phyloP scores from a whole-genome alignment of 2,888 invertebrate genomes.

The Coelopa pilipes region DNA sequence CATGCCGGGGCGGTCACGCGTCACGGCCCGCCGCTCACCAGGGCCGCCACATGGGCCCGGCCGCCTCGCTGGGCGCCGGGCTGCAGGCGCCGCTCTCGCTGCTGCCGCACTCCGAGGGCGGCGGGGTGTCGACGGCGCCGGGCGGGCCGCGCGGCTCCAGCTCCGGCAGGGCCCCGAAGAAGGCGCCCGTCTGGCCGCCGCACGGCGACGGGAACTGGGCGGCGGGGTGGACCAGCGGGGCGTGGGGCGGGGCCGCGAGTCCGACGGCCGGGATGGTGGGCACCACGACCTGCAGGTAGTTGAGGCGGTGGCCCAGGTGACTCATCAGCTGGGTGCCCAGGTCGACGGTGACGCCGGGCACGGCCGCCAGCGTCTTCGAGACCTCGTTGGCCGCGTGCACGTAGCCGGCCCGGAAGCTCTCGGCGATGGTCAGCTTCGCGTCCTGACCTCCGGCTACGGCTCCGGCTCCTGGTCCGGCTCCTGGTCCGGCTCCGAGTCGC shows the following conservation, averaged over 20 bases:
- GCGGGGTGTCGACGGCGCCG: conserved; percentile 60
- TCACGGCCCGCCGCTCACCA: conserved; percentile 55
- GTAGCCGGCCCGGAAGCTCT: conserved; percentile 89
- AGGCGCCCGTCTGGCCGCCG: conserved; percentile 38
- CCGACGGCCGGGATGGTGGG: conserved; percentile 50
- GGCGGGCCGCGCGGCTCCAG: conserved; percentile 45
- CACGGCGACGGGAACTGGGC: conserved; percentile 34
- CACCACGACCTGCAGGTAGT: conserved; percentile 68
- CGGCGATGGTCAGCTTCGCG: conserved; percentile 68
- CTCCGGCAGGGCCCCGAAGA: conserved; percentile 32
- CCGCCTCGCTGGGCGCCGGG: conserved; percentile 62
- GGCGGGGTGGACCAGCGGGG: conserved; percentile 38
- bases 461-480: conserved; percentile 39
- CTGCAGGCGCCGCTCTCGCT: conserved; percentile 63
- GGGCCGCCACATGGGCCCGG: conserved; percentile 63
- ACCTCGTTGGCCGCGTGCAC: conserved; percentile 92
- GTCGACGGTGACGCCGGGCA: conserved; percentile 87
- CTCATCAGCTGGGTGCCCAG: conserved; percentile 91
- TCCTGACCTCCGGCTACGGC: conserved; percentile 48
- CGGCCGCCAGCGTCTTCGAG: conserved; percentile 84
- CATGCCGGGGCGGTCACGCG: neutral
- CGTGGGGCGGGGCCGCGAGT: conserved; percentile 22
- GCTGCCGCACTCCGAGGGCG: conserved; percentile 65
- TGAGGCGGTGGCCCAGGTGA: conserved; percentile 86
- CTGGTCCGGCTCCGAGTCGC: conserved; percentile 58